Conservation (phyloP, 1,140 invertebrate genomes). For the Heliconius himera region DNA sequence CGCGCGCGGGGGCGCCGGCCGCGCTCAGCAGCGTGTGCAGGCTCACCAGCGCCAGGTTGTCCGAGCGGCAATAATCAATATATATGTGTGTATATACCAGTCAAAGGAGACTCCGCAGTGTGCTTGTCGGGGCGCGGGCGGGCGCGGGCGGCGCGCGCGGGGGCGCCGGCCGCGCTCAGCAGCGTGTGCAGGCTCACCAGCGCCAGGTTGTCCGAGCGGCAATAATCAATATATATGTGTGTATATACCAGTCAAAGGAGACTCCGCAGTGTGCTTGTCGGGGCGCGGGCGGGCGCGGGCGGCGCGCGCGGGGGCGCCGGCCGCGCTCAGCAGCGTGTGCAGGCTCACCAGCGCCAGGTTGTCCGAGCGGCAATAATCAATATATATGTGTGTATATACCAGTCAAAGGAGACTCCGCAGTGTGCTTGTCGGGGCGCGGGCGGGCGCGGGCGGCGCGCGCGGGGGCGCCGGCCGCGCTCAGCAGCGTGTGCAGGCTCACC, state of each 20-base stretch:
- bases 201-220: too few relatives aligned
- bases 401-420: conserved; percentile 42
- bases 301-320: conserved; percentile 43
- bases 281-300: conserved; percentile 36
- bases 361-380: too few relatives aligned
- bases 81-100: conserved; percentile 39
- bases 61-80: conserved; percentile 25
- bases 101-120: conserved; percentile 40
- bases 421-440: conserved; percentile 39
- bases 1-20: conserved; percentile 45
- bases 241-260: conserved; percentile 48
- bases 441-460: conserved; percentile 35
- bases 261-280: conserved; percentile 38
- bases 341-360: conserved; percentile 66
- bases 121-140: conserved; percentile 40
- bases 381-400: conserved; percentile 36
- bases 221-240: not conserved
- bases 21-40: conserved; percentile 66
- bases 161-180: conserved; percentile 57
- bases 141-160: conserved; percentile 36
- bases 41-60: conserved; percentile 64
- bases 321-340: conserved; percentile 64
- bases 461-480: conserved; percentile 57
- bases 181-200: conserved; percentile 66
- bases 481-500: conserved; percentile 64